Evolutionary conservation across 2,113 vertebrate species (phyloP), one percentile per base, ranked within the genome.

Genomic region (Paradoxurus hermaphroditus): DNA sequence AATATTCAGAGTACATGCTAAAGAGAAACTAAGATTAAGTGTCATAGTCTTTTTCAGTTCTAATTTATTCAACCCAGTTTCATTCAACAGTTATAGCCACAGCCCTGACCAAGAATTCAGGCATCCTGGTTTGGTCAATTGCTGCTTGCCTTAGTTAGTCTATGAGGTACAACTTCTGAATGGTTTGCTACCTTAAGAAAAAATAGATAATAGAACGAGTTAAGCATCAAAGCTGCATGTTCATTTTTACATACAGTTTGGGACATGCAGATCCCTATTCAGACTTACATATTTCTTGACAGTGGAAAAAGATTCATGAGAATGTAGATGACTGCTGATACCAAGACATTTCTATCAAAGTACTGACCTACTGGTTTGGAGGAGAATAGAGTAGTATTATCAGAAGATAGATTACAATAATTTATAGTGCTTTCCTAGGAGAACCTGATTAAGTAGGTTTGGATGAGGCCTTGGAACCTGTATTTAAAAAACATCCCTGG

Each of bases 401-500:
- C 2, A 95, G 41, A 73, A 79, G 23, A 21, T 39, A 49, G n/a
- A 39, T 19, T 21, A 19, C 27, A 41, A 6, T 79, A 78, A 65
- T 36, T 78, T 85, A 62, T 7, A 41, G 34, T 56, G 27, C 36
- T 41, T 94, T 92, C 7, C 7, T 16, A 62, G 62, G 46, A 78
- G 15, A 79, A 16, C n/a, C 13, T 88, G 78, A 49, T 53, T 31
- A 31, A 62, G 9, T 72, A 49, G 77, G 46, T 88, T 79, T 91
- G 36, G 14, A 21, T 89, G 18, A 83, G 19, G 16, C 27, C 27
- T 87, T 93, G 7, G 31, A 83, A 41, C 11, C 46, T 92, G 12
- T 75, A 25, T 95, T 86, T 82, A 72, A 90, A 93, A 92, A 89
- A 49, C 41, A 77, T 97, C 14, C 18, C 25, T 97, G 11, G 15